Percentiles rank a stretch among this genome's conserved stretches.
phyloP scores from a whole-genome alignment of 2,797 vertebrate species.

The Fringilla coelebs region DNA sequence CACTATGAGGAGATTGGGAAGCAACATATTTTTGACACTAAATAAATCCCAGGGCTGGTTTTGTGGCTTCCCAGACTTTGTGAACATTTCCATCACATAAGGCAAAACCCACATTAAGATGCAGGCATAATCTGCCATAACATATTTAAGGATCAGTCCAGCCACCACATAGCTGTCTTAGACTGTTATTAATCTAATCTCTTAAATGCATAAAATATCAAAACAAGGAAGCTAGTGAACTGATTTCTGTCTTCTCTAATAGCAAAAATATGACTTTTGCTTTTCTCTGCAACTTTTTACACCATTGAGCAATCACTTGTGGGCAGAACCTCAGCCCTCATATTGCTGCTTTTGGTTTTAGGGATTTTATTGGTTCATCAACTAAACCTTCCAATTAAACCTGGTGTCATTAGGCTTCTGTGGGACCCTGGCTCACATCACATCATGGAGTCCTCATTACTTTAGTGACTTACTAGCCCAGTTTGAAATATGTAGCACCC shows the following conservation, averaged over 20 bases:
- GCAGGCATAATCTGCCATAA: constrained; percentile 57
- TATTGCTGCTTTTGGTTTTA: constrained; percentile 59
- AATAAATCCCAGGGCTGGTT: background rate
- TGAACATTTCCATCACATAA: constrained; percentile 9
- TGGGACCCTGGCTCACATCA: background rate
- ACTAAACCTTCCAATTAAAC: constrained; percentile 62
- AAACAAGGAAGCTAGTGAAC: constrained; percentile 66
- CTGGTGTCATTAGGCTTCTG: constrained; percentile 13
- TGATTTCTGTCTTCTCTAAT: constrained; percentile 67
- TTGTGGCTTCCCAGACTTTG: constrained; percentile 31
- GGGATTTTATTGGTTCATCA: constrained; percentile 57
- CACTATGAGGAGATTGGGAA: background rate
- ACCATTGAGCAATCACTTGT: constrained; percentile 64
- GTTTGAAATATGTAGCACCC: background rate
- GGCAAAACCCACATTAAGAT: constrained; percentile 60
- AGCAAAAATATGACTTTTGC: constrained; percentile 61
- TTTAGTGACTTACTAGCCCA: background rate
- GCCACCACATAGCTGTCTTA: constrained; percentile 63
- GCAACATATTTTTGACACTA: background rate
- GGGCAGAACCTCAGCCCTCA: constrained; percentile 56
- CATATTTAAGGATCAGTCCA: constrained; percentile 65
- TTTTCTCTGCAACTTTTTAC: constrained; percentile 60
- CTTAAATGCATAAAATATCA: constrained; percentile 67
- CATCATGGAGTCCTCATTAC: background rate
- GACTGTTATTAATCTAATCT: constrained; percentile 75